Percentiles rank a stretch among this genome's conserved stretches.
Conservation (phyloP, 2,113 vertebrate species). For the Taurulus bubalis region DNA sequence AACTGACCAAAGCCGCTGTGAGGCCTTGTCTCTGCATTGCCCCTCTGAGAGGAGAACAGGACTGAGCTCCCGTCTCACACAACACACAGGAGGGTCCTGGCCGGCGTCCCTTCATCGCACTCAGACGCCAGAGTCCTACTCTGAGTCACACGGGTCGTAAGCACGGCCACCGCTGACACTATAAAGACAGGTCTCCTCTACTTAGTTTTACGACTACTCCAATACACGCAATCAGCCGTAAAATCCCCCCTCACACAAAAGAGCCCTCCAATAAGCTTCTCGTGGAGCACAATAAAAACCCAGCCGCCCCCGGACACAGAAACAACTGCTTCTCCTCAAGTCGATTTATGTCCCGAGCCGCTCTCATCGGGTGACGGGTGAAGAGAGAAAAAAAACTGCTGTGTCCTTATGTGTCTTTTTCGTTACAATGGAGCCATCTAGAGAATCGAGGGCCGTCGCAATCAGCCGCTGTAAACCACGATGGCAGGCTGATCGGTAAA, state of each 20-base stretch:
- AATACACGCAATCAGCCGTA: conserved; percentile 62
- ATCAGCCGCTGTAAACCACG: conserved; percentile 50
- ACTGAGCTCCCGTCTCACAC: neutral
- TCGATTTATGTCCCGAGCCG: conserved; percentile 43
- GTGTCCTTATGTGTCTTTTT: conserved; percentile 29
- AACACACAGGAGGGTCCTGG: conserved; percentile 4
- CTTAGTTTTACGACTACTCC: conserved; percentile 65
- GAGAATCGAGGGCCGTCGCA: conserved; percentile 23
- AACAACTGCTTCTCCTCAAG: conserved; percentile 53
- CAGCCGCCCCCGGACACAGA: conserved; percentile 35
- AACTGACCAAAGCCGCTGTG: neutral
- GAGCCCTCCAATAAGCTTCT: conserved; percentile 64
- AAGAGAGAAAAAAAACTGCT: neutral
- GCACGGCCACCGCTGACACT: conserved; percentile 37
- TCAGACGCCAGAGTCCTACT: conserved; percentile 10
- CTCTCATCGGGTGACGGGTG: conserved; percentile 1
- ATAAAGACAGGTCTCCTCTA: conserved; percentile 63
- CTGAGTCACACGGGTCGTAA: conserved; percentile 22
- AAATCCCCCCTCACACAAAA: conserved; percentile 63
- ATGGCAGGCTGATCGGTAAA: conserved; percentile 52
- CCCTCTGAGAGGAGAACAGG: neutral
- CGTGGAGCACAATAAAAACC: conserved; percentile 61
- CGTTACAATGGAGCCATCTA: conserved; percentile 24
- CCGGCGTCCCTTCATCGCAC: neutral
- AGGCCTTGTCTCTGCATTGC: neutral